Base-by-base conservation (phyloP, 2,888 invertebrate genomes). In the Orgyia antiqua region DNA sequence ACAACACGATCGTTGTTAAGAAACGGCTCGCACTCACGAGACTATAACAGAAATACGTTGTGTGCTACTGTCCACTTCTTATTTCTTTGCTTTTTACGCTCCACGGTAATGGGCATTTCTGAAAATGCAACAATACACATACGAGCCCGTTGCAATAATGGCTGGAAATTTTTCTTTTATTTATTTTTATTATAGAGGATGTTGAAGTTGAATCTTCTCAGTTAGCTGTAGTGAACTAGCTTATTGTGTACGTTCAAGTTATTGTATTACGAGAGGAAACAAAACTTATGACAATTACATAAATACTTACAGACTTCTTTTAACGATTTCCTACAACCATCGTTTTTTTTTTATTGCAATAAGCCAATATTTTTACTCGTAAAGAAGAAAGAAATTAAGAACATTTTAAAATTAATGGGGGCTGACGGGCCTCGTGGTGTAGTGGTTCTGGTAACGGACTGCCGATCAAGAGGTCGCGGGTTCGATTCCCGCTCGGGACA, bases 111-210 rank as follows among this genome's bases (percentile, higher is more conserved):
- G 67, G 80, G 77, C 78, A 83, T 83, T 78, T 83, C 71, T 80
- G 75, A 80, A 83, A 84, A 82, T 79, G 79, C 80, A 76, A 83
- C 80, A 80, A 83, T 80, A 77, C 79, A 78, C 70, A 76, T 67
- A 69, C 69, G 66, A 64, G 63, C 63, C 61, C 58, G 51, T 51
- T 60, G 72, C 70, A 66, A 63, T 63, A 63, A 60, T 59, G 63
- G 51, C 57, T 42, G 29, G 37, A 53, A 39, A 38, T 47, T 33
- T 15, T 49, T 51, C 34, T 42, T 33, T 45, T 43, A 46, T 48
- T 41, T 27, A 35, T 24, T 46, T 39, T 33, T 46, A 43, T 45
- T 42, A 42, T 39, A n/a, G 36, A 33, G 35, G 31, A 36, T 43
- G 36, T 34, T n/a, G 46, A 33, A 35, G 43, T 33, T 39, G 37